phyloP scores from a whole-genome alignment of 2,888 invertebrate species.

The Melieria crassipennis region DNA sequence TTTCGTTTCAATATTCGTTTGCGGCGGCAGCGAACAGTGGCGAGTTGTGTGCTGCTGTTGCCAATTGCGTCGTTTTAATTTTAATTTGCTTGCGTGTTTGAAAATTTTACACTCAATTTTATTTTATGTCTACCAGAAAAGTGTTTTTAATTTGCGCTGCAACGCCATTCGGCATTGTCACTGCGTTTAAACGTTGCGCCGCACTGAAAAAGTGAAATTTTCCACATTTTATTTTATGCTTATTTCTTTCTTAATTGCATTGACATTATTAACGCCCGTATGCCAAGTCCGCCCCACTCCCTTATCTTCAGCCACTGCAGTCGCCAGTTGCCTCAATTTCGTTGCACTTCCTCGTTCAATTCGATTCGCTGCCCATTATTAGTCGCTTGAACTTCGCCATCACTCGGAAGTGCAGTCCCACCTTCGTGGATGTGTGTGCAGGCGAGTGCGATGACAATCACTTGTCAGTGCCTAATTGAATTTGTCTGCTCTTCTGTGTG shows the following conservation, averaged over 20 bases:
- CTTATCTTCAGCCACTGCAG: not conserved
- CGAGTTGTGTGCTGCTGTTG: not conserved
- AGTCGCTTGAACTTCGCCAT: too few relatives aligned
- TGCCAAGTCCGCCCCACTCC: conserved; percentile 21
- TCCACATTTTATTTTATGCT: too few relatives aligned
- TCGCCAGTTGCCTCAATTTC: not conserved
- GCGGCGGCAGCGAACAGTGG: not conserved
- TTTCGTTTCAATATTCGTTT: conserved; percentile 10
- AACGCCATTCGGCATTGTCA: not conserved
- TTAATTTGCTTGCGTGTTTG: conserved; percentile 10
- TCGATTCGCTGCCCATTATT: too few relatives aligned
- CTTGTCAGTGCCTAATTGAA: too few relatives aligned
- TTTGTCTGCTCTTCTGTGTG: too few relatives aligned
- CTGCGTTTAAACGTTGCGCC: not conserved
- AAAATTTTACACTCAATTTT: not conserved
- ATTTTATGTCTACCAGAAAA: not conserved
- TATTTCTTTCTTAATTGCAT: conserved; percentile 7
- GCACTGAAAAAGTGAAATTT: too few relatives aligned
- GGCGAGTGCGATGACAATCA: too few relatives aligned
- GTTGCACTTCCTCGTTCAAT: conserved; percentile 1
- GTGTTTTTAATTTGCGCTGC: not conserved
- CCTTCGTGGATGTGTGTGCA: too few relatives aligned
- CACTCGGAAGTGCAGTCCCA: too few relatives aligned
- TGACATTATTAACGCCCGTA: not conserved
- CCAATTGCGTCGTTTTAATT: conserved; percentile 20